A percentile compares a stretch with the other conserved stretches of the same genome.
Evolutionary conservation across 1,140 invertebrate genomes (phyloP).

Genomic region (Frieseomelitta varia): DNA sequence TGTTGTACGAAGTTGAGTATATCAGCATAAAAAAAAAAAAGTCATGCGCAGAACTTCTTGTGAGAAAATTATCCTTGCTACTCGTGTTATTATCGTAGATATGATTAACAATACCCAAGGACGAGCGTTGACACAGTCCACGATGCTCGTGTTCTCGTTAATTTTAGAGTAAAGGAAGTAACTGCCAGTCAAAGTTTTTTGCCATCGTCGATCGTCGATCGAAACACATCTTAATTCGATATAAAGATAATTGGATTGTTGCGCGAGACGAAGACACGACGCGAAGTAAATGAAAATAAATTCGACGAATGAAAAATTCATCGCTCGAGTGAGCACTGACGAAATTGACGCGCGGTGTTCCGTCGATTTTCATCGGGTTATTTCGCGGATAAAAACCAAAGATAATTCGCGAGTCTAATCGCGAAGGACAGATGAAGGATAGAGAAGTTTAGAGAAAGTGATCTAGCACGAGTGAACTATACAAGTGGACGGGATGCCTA

Average conservation of each 20-base stretch:
- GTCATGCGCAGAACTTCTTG: neutral
- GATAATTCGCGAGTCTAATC: neutral
- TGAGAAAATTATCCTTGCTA: too few species aligned
- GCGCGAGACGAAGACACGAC: too few species aligned
- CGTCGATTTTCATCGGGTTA: too few species aligned
- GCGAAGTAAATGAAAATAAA: neutral
- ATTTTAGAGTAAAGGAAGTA: conserved; percentile 2
- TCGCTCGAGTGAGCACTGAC: neutral
- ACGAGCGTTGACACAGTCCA: neutral
- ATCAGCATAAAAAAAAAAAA: too few species aligned
- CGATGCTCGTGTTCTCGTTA: neutral
- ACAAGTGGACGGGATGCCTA: conserved; percentile 26
- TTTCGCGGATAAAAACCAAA: neutral
- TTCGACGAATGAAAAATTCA: too few species aligned
- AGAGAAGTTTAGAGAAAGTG: neutral
- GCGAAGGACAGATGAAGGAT: neutral
- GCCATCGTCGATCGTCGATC: neutral
- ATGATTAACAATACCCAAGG: neutral
- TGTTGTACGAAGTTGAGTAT: too few species aligned
- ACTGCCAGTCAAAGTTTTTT: neutral
- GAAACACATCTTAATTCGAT: neutral
- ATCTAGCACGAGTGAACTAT: conserved; percentile 41
- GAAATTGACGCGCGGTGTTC: too few species aligned
- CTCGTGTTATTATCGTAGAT: neutral
- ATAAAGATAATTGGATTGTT: too few species aligned